Evolutionary conservation across 2,888 invertebrate genomes (phyloP).

Genomic region (Patella depressa): DNA sequence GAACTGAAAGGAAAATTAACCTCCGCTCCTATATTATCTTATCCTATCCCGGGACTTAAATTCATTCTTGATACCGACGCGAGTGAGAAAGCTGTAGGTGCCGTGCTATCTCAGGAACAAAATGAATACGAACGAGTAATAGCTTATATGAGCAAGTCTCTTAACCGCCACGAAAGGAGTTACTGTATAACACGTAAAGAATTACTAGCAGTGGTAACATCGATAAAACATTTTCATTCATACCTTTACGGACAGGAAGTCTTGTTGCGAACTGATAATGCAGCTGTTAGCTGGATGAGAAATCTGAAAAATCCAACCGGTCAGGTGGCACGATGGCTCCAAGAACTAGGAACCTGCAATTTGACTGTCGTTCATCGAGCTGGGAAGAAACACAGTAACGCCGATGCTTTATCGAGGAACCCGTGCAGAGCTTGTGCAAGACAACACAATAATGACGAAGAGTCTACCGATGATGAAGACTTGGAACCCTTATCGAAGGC

Average conservation of each 20-base stretch:
- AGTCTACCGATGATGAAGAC: neutral
- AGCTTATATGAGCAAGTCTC: conserved; percentile 20
- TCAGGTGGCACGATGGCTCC: conserved; percentile 18
- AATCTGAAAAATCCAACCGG: conserved; percentile 13
- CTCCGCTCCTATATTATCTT: conserved; percentile 15
- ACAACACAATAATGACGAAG: neutral
- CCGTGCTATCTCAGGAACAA: neutral
- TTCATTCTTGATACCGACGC: conserved; percentile 26
- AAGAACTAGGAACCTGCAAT: conserved; percentile 14
- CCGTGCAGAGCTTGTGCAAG: neutral
- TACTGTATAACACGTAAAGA: conserved; percentile 18
- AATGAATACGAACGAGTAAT: conserved; percentile 14
- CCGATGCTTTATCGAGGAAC: conserved; percentile 17
- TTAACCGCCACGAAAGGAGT: conserved; percentile 12
- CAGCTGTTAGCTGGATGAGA: conserved; percentile 14
- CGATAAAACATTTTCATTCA: conserved; percentile 13
- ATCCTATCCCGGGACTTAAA: conserved; percentile 9
- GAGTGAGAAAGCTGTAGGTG: conserved; percentile 15
- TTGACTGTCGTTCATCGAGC: conserved; percentile 13
- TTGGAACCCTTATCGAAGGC: too few species aligned
- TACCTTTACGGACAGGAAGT: conserved; percentile 22
- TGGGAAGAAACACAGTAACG: conserved; percentile 17
- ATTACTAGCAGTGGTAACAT: conserved; percentile 17
- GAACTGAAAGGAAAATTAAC: conserved; percentile 17
- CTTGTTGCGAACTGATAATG: conserved; percentile 20